phyloP scores from a whole-genome alignment of 2,797 vertebrate species.

The Oryzias dopingdopingensis region DNA sequence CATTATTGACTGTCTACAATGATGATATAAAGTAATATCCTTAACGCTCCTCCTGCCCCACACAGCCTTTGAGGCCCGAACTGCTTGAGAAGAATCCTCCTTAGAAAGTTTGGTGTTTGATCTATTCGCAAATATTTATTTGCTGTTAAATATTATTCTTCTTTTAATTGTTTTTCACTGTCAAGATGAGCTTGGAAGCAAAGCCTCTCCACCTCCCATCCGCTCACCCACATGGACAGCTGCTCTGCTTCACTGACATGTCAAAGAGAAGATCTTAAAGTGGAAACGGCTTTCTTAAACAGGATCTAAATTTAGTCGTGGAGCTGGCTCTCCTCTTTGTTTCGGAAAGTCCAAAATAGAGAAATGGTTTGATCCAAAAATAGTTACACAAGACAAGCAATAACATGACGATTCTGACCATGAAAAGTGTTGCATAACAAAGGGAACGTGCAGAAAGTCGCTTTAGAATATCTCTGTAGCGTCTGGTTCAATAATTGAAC shows the following conservation, averaged over 20 bases:
- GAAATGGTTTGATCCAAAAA: conserved; percentile 53
- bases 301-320: conserved; percentile 65
- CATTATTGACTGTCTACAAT: conserved; percentile 61
- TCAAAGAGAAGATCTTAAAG: conserved; percentile 31
- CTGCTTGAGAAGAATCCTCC: neutral
- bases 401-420: neutral
- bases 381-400: conserved; percentile 36
- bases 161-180: neutral
- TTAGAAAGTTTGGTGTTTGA: too few species aligned
- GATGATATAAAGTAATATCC: conserved; percentile 59
- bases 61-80: conserved; percentile 14
- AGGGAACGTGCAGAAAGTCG: conserved; percentile 10
- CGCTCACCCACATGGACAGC: conserved; percentile 8
- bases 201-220: neutral
- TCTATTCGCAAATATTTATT: too few species aligned
- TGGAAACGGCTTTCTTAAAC: conserved; percentile 34
- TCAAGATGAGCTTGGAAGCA: conserved; percentile 4
- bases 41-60: conserved; percentile 19
- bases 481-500: conserved; percentile 7
- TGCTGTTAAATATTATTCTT: neutral
- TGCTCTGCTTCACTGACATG: conserved; percentile 22
- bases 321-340: conserved; percentile 46
- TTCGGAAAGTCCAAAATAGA: conserved; percentile 45
- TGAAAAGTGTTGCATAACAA: conserved; percentile 15
- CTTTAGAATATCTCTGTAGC: conserved; percentile 13